Evolutionary conservation across 2,797 vertebrate species (phyloP), one percentile per base, ranked within the genome.

Genomic region (Meda fulgida): DNA sequence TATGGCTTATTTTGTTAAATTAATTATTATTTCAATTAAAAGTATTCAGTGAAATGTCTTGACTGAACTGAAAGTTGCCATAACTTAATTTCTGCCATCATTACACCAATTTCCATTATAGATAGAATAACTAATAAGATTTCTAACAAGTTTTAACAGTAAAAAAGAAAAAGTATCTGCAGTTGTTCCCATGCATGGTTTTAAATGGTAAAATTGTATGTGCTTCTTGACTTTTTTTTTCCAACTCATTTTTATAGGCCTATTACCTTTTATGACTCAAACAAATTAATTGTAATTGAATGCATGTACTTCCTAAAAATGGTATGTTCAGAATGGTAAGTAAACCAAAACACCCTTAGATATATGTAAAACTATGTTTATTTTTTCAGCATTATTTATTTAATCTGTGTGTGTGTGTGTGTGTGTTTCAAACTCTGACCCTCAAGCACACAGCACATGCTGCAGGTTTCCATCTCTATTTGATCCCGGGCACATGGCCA

Each of bases 381-480:
- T 40, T 58, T 29, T 38, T 60, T 60, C 10, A 11, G 16, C 9
- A n/a, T 26, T 58, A 77, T 77, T 77, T 58, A 38, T 58, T 77
- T 38, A 11, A n/a, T 58, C 5, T 40, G 11, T 16, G 31, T 13
- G 46, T 75, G 72, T 53, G 66, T 69, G 16, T 34, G 14, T 48
- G 55, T 58, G 55, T 86, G 87, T 90, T 76, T 58, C 51, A 76
- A 86, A 84, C 80, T 73, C 77, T 89, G 75, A 67, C 69, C 70
- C 79, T 73, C 67, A 29, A 76, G 43, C 86, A 83, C 70, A 51
- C 48, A 63, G 75, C 80, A 87, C 83, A 78, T 55, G 29, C 51
- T 85, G 72, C 67, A 85, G 83, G 78, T 86, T 85, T 87, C 86
- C 85, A 71, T 88, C 88, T 89, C 86, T 89, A 85, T 89, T 89